Evolutionary conservation across 1,140 invertebrate species (phyloP), one percentile per base, ranked within the genome.

Genomic region (Bombus difficillimus): DNA sequence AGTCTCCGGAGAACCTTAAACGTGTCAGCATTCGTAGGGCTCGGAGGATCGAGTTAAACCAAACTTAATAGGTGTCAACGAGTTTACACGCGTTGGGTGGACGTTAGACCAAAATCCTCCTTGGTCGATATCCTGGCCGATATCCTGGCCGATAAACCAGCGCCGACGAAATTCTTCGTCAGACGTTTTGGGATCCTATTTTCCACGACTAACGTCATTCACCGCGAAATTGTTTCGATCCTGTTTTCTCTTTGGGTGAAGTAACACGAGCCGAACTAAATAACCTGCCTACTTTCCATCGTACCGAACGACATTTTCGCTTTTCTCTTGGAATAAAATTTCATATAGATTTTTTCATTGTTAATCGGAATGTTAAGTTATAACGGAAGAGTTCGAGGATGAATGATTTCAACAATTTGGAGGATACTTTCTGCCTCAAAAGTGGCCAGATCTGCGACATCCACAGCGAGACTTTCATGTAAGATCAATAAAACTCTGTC

Each of bases 1-100:
- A n/a, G 47, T 75, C 78, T 76, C 79, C 12, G 37, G 79, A 57
- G 57, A 37, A 59, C 13, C n/a, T 59, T 86, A 86, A 81, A 75
- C 64, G 72, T 72, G 76, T 82, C 78, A 59, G 71, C 47, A 82
- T 76, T 76, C 62, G 47, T 2, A 47, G 22, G 62, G 32, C 8
- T 25, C 9, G n/a, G 9, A 34, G 59, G 28, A 59, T 68, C 62
- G 25, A 59, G 79, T 81, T 81, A 73, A 80, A 57, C 37, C 59
- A 80, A 47, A 53, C 10, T 41, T 80, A 82, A 81, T 86, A 66
- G 79, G 79, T 57, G 78, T 82, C 72, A 74, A 68, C 68, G 57
- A 74, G 69, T 73, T 81, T 34, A 74, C 53, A 34, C 53, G 28
- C 53, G 47, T 28, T 22, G 32, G 41, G 41, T 72, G 53, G 77